A percentile compares a stretch with the other conserved stretches of the same genome.
Evolutionary conservation across 2,888 invertebrate genomes (phyloP).

Genomic region (Argyra leucocephala): DNA sequence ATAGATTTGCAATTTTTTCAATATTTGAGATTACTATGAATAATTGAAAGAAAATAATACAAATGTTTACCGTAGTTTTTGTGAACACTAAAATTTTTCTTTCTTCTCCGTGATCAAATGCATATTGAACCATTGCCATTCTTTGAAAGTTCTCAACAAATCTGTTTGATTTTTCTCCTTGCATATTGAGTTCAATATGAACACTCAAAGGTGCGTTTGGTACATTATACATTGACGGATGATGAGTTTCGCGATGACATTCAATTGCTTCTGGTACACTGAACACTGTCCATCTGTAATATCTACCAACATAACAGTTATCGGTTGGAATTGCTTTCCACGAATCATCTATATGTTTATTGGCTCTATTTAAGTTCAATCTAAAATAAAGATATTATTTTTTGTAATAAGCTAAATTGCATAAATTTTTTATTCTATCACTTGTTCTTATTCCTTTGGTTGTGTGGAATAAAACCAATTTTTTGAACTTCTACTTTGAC

Average conservation of each 20-base stretch:
- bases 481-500: constrained; percentile 67
- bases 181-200: constrained; percentile 71
- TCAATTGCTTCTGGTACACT: constrained; percentile 65
- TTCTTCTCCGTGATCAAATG: constrained; percentile 59
- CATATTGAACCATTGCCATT: constrained; percentile 57
- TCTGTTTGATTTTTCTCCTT: constrained; percentile 47
- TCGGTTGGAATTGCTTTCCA: constrained; percentile 49
- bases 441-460: constrained; percentile 51
- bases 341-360: constrained; percentile 54
- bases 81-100: constrained; percentile 65
- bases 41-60: no score
- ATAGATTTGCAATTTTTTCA: no score
- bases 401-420: constrained; percentile 11
- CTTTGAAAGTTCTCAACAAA: constrained; percentile 60
- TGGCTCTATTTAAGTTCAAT: constrained; percentile 41
- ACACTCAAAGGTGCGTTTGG: constrained; percentile 62
- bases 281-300: constrained; percentile 53
- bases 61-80: constrained; percentile 52
- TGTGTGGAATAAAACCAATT: constrained; percentile 64
- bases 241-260: constrained; percentile 70
- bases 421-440: constrained; percentile 36
- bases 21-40: no score
- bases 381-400: constrained; percentile 35
- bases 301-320: constrained; percentile 53
- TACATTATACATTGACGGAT: constrained; percentile 70